Evolutionary conservation across 2,797 vertebrate species (phyloP), one percentile per base, ranked within the genome.

Genomic region (Sebastes minor): DNA sequence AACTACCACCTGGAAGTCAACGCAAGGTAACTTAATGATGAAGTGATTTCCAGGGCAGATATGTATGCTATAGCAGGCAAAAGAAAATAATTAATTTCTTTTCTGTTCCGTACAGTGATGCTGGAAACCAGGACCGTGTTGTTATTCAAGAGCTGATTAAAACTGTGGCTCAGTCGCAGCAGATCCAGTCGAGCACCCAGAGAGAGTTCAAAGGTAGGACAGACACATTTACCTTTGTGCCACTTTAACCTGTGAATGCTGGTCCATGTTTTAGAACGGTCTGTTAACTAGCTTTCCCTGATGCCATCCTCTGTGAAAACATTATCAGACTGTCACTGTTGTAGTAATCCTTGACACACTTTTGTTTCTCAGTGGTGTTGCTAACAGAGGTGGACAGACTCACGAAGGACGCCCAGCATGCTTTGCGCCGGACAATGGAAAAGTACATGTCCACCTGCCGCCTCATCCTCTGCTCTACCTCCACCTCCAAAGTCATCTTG

Each of bases 1-100:
- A 99, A 99, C 94, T 99, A 99, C 82, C 99, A 99, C 89, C 92
- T 99, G 83, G 98, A 99, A 94, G 97, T 99, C 82, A 99, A 99
- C 83, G 93, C 99, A 61, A 99, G 98, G 98, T 99, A 95, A 80
- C 8, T n/a, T 1, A 38, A 8, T 33, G 30, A 32, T 35, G 12
- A 33, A 35, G 2, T 18, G 62, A 42, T 38, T 38, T 9, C 10
- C 23, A 42, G 22, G 16, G 38, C 0, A 46, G 23, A 20, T 66
- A 7, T 65, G 63, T 11, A 25, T 5, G 62, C 14, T 27, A 2
- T 49, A 4, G 11, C 67, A 65, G 5, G 27, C 12, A n/a, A 23
- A 53, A 49, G 12, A 33, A 14, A 4, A 0, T 1, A 1, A 3
- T 8, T 32, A 4, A 6, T 33, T 33, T 56, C 14, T 35, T 6